A percentile compares a stretch with the other conserved stretches of the same genome.
Evolutionary conservation across 2,797 vertebrate species (phyloP).

Genomic region (Malurus splendens): DNA sequence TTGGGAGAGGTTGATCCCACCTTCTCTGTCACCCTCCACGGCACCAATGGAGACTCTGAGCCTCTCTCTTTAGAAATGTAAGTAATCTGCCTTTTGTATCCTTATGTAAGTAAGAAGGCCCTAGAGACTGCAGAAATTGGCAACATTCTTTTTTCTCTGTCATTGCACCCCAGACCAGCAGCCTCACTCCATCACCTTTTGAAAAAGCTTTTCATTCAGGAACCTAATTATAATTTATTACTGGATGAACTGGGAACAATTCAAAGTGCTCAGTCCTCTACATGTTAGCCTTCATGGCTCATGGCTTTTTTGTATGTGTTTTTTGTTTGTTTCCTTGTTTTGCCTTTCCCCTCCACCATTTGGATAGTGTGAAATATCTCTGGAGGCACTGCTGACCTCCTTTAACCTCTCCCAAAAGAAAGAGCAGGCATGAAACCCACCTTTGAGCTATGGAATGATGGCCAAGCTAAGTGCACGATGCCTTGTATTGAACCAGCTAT

Average conservation of each 20-base stretch:
- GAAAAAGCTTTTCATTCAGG: background rate
- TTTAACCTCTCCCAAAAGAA: background rate
- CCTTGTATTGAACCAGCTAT: background rate
- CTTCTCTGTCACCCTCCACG: constrained; percentile 82
- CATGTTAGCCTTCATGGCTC: fast-evolving
- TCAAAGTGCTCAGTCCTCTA: background rate
- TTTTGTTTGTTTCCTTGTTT: background rate
- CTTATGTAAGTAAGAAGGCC: background rate
- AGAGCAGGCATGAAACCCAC: background rate
- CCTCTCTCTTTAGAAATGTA: constrained; percentile 82
- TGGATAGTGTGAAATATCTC: background rate
- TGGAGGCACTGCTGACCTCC: background rate
- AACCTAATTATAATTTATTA: background rate
- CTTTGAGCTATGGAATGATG: background rate
- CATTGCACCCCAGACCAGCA: background rate
- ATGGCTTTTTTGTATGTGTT: fast-evolving
- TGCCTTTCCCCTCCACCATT: background rate
- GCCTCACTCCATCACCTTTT: background rate
- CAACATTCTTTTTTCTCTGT: background rate
- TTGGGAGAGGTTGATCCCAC: constrained; percentile 75
- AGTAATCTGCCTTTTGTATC: constrained; percentile 57
- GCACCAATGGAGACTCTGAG: constrained; percentile 78
- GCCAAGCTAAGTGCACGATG: fast-evolving
- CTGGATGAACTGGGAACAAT: background rate
- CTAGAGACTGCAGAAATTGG: background rate